Percentiles rank a stretch among this genome's conserved stretches.
These are phyloP conservation scores for Piscicola geometra DNA, from an alignment of 2,888 invertebrate genomes.

Conservation along the genomic window DNA sequence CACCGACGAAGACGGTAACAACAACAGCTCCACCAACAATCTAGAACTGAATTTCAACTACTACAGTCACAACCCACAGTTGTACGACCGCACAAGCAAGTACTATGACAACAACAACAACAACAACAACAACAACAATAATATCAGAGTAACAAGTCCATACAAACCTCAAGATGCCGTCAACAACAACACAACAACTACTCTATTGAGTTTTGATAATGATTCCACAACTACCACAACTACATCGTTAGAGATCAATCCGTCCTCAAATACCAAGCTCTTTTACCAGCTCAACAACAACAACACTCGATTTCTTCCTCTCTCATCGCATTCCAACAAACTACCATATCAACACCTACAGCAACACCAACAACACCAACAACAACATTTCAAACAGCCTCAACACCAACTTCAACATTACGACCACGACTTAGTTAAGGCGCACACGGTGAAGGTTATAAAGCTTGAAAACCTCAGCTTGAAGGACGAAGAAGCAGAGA, in stretches of 20 bases:
- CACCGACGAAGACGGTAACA: neutral
- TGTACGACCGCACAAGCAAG: neutral
- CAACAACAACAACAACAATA: neutral
- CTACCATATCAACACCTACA: slow-evolving; percentile 15
- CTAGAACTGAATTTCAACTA: slow-evolving; percentile 6
- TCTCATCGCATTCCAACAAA: neutral
- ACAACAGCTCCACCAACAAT: slow-evolving; percentile 5
- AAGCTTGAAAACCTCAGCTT: neutral
- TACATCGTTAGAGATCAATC: neutral
- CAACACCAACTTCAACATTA: slow-evolving; percentile 10
- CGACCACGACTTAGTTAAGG: neutral
- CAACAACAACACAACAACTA: neutral
- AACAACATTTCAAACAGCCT: neutral
- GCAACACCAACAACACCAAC: slow-evolving; percentile 5
- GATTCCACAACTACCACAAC: neutral
- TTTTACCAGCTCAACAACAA: slow-evolving; percentile 1
- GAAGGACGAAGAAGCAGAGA: neutral
- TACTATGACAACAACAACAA: neutral
- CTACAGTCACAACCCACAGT: neutral
- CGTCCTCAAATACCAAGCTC: neutral
- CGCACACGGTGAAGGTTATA: neutral
- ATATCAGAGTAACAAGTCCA: neutral
- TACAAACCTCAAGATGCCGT: neutral
- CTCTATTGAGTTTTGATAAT: slow-evolving; percentile 3
- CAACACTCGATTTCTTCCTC: neutral